Base-by-base conservation (phyloP, 2,888 invertebrate species). In the Zaprionus lineosus region DNA sequence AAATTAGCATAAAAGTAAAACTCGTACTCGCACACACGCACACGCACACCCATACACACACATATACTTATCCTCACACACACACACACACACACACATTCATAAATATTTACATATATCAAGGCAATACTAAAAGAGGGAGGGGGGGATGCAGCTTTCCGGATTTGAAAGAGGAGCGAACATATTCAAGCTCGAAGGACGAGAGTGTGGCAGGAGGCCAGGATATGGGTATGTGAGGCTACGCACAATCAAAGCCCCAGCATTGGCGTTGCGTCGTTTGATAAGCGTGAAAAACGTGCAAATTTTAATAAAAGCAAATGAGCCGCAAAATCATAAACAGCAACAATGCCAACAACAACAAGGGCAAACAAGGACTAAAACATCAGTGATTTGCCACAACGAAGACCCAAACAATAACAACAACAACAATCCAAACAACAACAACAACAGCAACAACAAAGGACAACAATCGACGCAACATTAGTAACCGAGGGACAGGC, bases 1-100 rank as follows among this genome's bases (percentile, higher is more conserved):
- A 77, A 81, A 81, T 81, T 81, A 81, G 79, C 79, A 81, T 81
- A 81, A 84, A 77, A 74, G 84, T 84, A 72, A 77, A 67, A 57
- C 61, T 74, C 65, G 24, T 24, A 18, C 33, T 8, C 36, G 46
- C 26, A 46, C 28, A 56, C 41, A 59, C 65, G 24, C 43, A 41
- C 47, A 40, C 43, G 19, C 43, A 39, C 33, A 31, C 28, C 40
- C 29, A 50, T n/a, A 11, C 11, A 8, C 26, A 8, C 2, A 41
- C 21, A 34, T 12, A 46, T 37, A 57, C 61, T 74, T 61, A 19
- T 24, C 14, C 33, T 8, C 36, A 52, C 26, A 46, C 28, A 56
- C 41, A 59, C 65, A 28, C 43, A 41, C 47, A 40, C 43, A 24
- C 43, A 39, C 33, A 31, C 28, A 46, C 5, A 19, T 19, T 19